Evolutionary conservation across 2,797 vertebrate species (phyloP), one percentile per base, ranked within the genome.

Genomic region (Rhinophrynus dorsalis): DNA sequence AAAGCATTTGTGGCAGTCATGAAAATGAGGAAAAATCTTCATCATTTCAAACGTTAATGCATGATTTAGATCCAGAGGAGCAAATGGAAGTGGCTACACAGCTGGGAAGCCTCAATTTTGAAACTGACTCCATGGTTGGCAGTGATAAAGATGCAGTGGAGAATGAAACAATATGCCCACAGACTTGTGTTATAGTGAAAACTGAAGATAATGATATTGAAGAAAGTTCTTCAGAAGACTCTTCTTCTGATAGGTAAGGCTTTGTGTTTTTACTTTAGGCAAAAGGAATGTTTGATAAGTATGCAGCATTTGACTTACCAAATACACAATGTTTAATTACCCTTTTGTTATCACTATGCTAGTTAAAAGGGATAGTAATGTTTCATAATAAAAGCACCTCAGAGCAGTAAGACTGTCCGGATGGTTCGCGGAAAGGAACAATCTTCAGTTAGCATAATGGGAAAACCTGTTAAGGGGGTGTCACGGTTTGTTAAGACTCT

Each of bases 11-110:
- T 9, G 8, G 8, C 44, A 47, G 10, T 3, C 12, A 11, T 50
- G 47, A 52, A 52, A 9, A 3, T 30, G 27, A 15, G 40, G 10
- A 6, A 5, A 44, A 20, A 21, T 2, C 40, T 44, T 6, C 40
- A 13, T 44, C 10, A 2, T 7, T 18, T 20, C n/a, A 38, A 38
- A 38, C 6, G n/a, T 38, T 38, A 12, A 38, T 38, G 37, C 11
- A 15, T 38, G 17, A 33, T 15, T 51, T 51, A 15, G 2, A 51
- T 1, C 3, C 32, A 37, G 33, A 37, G 6, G 33, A 24, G 2
- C 54, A 23, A 3, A 57, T 57, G 54, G 54, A 57, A 20, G 54
- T 57, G 33, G 32, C 18, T n/a, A 20, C 6, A 12, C 33, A 57
- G 6, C 12, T 37, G 20, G 54, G 18, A n/a, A 37, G 4, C 18